Base-by-base conservation (phyloP, 2,113 vertebrate species). In the Calonectris borealis region DNA sequence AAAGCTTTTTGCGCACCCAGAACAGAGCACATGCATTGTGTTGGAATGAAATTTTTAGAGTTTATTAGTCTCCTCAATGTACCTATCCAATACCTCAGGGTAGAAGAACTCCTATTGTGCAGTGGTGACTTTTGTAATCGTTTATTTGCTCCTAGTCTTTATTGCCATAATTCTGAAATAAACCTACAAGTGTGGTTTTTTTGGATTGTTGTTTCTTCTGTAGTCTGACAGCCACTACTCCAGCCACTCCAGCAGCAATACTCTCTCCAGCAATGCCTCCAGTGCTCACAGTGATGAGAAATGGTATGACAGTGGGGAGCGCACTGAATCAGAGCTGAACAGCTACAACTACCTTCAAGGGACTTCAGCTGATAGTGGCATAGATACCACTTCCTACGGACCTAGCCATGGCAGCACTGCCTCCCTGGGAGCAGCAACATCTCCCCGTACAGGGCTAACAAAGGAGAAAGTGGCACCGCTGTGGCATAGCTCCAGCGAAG, bases 241-340 rank as follows among this genome's bases (percentile, higher is more conserved):
- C 46, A 99, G 99, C 98, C 99, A 99, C 96, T 99, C 99, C 46
- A 99, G 99, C 98, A 99, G 99, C 98, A 99, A 99, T 6, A 99
- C 99, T 8, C 99, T 99, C 25, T 99, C 99, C 98, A 99, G 99
- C 97, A 99, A 99, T 9, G 99, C 99, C 5, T 99, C 99, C 38
- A 99, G 99, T 2, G 98, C 98, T 90, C 99, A 99, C 97, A 99
- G 99, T 3, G 99, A 99, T 5, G 99, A 99, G 96, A 99, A 99
- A 17, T 99, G 99, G 99, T 99, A 99, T 3, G 99, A 99, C n/a
- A 98, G 98, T 0, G 99, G 98, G 10, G 99, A 98, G 57, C 98
- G 98, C 86, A 97, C 98, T 0, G 99, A 99, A 7, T 98, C 99
- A 0, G 99, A 99, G 84, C 98, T 99, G 82, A 99, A 98, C 73